Base-by-base conservation (phyloP, 2,888 invertebrate species). In the Hypolimnas misippus region DNA sequence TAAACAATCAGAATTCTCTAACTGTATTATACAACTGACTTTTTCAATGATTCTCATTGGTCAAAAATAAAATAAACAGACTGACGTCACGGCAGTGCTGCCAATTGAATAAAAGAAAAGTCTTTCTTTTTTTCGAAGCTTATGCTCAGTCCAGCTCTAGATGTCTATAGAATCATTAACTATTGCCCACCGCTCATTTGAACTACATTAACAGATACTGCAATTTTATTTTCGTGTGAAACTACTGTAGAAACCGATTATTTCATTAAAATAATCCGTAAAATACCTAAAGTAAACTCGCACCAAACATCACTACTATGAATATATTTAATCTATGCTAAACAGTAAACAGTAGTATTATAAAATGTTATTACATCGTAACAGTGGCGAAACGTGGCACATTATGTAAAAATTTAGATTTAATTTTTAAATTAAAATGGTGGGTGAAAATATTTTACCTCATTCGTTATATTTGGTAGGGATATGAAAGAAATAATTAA, bases 381-480 rank as follows among this genome's bases (percentile, higher is more conserved):
- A 59, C 52, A 44, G 53, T 59, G 59, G 59, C 59, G 59, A 35
- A 46, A 59, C 33, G 53, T 59, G 59, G 59, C 59, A 59, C 59
- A 59, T 59, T 46, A 59, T 53, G 21, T 16, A 44, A 19, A 31
- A 51, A 51, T 51, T 58, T 58, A 29, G n/a, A 3, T 40, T 40
- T 12, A n/a, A n/a, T n/a, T 40, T 42, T 42, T 8, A 29, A 49
- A 49, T 40, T 40, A 25, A 46, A 60, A 54, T 59, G 59, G 53
- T 21, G 54, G 54, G 40, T 55, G 46, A 53, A 51, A 51, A 19
- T 33, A 49, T n/a, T 33, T 8, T n/a, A 33, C 33, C 2, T 33
- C 33, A 12, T n/a, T 38, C 25, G 4, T 38, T 38, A 38, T 35
- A 12, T 35, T 12, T 12, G 33, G 33, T n/a, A n/a, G 12, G 12